Percentiles rank a stretch among this genome's conserved stretches.
Evolutionary conservation across 2,888 invertebrate species (phyloP).

Genomic region (Cephus spinipes): DNA sequence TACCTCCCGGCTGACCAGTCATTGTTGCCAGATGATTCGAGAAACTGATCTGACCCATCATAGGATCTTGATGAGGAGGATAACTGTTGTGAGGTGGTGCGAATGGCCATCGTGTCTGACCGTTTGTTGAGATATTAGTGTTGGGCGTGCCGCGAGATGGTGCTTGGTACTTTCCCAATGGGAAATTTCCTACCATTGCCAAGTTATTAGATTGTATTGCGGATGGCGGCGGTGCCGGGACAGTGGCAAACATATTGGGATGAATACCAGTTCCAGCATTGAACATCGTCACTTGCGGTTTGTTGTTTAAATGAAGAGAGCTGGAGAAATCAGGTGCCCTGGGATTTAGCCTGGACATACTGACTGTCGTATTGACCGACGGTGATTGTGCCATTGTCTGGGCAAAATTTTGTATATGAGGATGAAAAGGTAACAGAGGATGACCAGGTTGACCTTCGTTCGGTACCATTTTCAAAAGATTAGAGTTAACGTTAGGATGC

Average conservation of each 20-base stretch:
- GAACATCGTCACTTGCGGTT: constrained; percentile 61
- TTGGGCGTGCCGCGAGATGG: constrained; percentile 46
- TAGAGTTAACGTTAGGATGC: constrained; percentile 57
- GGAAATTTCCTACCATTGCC: constrained; percentile 57
- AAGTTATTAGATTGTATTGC: constrained; percentile 56
- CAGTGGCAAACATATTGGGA: constrained; percentile 58
- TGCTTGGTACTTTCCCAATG: constrained; percentile 56
- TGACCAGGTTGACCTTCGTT: constrained; percentile 53
- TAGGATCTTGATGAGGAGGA: constrained; percentile 57
- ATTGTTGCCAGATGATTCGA: constrained; percentile 57
- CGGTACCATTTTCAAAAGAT: constrained; percentile 66
- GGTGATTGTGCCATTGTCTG: constrained; percentile 57
- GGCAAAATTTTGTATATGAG: constrained; percentile 55
- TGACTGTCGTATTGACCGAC: constrained; percentile 67
- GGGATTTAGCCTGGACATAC: constrained; percentile 80
- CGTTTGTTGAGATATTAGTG: constrained; percentile 50
- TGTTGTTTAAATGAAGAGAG: constrained; percentile 64
- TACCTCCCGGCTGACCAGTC: constrained; percentile 47
- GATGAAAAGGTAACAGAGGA: constrained; percentile 53
- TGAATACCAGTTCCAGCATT: constrained; percentile 56
- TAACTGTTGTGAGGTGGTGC: constrained; percentile 53
- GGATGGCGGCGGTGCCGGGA: constrained; percentile 52
- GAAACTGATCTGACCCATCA: constrained; percentile 58
- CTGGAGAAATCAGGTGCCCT: constrained; percentile 83
- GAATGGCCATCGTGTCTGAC: constrained; percentile 62